phyloP scores from a whole-genome alignment of 1,140 invertebrate genomes.

The Orchestia grillus region DNA sequence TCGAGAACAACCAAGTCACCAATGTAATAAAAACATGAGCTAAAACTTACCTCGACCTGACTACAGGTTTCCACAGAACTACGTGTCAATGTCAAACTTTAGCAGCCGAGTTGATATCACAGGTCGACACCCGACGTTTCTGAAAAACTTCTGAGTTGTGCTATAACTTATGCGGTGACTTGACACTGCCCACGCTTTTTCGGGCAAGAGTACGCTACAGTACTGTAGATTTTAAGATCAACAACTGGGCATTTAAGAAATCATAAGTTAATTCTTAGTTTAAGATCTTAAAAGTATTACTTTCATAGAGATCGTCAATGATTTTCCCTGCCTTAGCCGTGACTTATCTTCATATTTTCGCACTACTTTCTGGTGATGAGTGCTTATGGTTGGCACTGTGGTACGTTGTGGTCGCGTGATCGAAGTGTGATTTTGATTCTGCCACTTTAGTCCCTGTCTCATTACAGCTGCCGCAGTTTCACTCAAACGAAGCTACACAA shows the following conservation, averaged over 20 bases:
- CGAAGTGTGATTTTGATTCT: background rate
- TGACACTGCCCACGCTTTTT: background rate
- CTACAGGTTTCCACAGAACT: background rate
- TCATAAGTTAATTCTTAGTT: background rate
- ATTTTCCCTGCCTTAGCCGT: no score
- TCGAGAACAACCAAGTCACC: background rate
- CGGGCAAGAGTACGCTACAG: background rate
- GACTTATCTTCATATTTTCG: background rate
- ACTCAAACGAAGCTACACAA: background rate
- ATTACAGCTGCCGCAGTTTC: background rate
- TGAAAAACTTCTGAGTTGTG: background rate
- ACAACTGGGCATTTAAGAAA: background rate
- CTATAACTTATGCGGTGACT: background rate
- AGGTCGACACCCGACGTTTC: background rate
- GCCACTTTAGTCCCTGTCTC: no score
- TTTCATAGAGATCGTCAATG: no score
- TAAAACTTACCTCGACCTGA: background rate
- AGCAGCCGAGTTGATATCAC: background rate
- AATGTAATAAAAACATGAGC: background rate
- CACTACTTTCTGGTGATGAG: no score
- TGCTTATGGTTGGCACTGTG: no score
- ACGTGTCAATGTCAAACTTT: background rate
- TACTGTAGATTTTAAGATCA: background rate
- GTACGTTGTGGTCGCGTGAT: background rate
- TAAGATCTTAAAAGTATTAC: background rate